A percentile compares a stretch with the other conserved stretches of the same genome.
phyloP scores from a whole-genome alignment of 1,140 invertebrate species.

The Drosophila tropicalis region DNA sequence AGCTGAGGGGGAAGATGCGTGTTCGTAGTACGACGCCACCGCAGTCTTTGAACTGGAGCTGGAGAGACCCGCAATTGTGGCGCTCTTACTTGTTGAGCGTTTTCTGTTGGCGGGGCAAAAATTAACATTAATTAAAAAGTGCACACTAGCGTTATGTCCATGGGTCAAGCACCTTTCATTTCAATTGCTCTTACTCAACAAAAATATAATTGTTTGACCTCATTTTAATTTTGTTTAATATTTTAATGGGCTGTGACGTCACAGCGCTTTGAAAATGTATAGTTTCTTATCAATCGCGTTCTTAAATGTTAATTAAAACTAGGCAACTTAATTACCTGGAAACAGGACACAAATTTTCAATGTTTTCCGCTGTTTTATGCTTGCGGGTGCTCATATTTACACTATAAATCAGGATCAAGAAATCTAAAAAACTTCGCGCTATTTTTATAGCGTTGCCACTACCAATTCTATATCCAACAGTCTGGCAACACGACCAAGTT shows the following conservation, averaged over 20 bases:
- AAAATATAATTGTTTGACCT: slow-evolving; percentile 41
- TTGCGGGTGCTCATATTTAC: slow-evolving; percentile 76
- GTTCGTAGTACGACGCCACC: slow-evolving; percentile 52
- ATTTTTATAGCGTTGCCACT: slow-evolving; percentile 54
- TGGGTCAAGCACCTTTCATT: slow-evolving; percentile 63
- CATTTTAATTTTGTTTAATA: slow-evolving; percentile 37
- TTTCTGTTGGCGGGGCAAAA: slow-evolving; percentile 50
- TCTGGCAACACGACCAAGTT: too few relatives aligned
- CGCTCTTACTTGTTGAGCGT: slow-evolving; percentile 58
- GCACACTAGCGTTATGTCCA: slow-evolving; percentile 36
- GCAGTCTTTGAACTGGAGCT: slow-evolving; percentile 45
- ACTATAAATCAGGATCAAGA: slow-evolving; percentile 36
- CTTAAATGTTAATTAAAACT: background rate
- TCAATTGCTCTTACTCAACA: slow-evolving; percentile 40
- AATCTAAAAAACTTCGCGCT: slow-evolving; percentile 65
- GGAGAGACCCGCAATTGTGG: slow-evolving; percentile 17
- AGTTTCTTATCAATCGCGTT: background rate
- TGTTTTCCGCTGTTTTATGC: slow-evolving; percentile 68
- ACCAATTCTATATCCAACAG: background rate
- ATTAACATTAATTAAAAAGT: slow-evolving; percentile 45
- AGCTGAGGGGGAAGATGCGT: slow-evolving; percentile 65
- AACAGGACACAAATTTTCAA: slow-evolving; percentile 79
- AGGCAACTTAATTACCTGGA: slow-evolving; percentile 57
- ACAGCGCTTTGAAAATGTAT: slow-evolving; percentile 3
- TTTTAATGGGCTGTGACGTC: slow-evolving; percentile 55